Evolutionary conservation across 2,113 vertebrate genomes (phyloP).

Genomic region (Rhadina sibilatrix): DNA sequence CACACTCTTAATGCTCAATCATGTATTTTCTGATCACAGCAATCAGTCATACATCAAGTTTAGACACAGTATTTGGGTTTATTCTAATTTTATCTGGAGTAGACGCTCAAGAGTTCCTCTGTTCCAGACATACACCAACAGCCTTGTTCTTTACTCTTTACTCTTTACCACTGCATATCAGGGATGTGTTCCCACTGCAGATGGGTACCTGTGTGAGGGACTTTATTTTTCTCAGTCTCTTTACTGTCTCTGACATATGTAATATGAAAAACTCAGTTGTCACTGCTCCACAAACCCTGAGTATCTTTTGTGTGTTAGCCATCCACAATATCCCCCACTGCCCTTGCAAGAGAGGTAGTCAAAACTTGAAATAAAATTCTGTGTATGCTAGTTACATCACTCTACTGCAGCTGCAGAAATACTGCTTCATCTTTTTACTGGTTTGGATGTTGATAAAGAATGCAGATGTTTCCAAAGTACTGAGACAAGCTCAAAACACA

Average conservation of each 20-base stretch:
- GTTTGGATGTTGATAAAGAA: slow-evolving; percentile 53
- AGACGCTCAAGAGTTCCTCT: not conserved
- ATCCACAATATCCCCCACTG: not conserved
- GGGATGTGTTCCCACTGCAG: not conserved
- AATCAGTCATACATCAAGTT: not conserved
- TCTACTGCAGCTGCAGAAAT: slow-evolving; percentile 44
- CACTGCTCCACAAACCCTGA: not conserved
- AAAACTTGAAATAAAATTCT: slow-evolving; percentile 29
- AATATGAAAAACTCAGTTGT: not conserved
- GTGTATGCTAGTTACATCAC: slow-evolving; percentile 3
- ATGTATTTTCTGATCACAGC: not conserved
- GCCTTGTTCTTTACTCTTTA: not conserved
- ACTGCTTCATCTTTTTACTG: slow-evolving; percentile 32
- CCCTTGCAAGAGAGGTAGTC: not conserved
- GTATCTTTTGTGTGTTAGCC: not conserved
- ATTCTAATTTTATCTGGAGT: slow-evolving; percentile 6
- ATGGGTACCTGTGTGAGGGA: not conserved
- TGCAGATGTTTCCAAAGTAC: slow-evolving; percentile 61
- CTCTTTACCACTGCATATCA: not conserved
- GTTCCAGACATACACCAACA: not conserved
- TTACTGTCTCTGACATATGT: not conserved
- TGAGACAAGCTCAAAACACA: slow-evolving; percentile 51
- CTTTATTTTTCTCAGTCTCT: not conserved
- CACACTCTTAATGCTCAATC: not conserved
- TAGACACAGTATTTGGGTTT: not conserved